Conservation (phyloP, 2,113 vertebrate species). For the Perca schrenkii region DNA sequence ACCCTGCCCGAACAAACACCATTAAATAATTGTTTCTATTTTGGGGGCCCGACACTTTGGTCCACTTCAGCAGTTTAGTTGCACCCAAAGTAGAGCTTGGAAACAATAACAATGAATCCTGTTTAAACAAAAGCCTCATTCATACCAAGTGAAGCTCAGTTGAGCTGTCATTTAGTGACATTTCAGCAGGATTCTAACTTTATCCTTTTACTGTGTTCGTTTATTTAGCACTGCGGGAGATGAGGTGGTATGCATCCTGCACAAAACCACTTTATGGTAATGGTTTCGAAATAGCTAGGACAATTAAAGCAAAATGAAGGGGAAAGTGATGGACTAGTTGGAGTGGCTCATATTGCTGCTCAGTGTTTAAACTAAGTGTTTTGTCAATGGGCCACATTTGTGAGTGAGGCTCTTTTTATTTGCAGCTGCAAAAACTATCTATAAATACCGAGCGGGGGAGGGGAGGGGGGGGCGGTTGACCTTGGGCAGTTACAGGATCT, state of each 20-base stretch:
- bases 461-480: constrained; percentile 25
- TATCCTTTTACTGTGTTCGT: constrained; percentile 70
- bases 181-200: constrained; percentile 64
- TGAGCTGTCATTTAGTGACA: constrained; percentile 56
- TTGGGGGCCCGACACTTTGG: constrained; percentile 46
- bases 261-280: constrained; percentile 73
- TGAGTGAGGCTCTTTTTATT: constrained; percentile 65
- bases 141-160: constrained; percentile 52
- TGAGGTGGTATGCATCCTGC: constrained; percentile 62
- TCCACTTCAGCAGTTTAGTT: constrained; percentile 53
- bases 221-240: constrained; percentile 67
- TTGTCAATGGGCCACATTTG: constrained; percentile 64
- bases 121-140: constrained; percentile 76
- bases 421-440: constrained; percentile 72
- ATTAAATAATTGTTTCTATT: constrained; percentile 64
- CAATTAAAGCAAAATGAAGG: constrained; percentile 76
- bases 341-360: constrained; percentile 71
- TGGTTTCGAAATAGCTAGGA: constrained; percentile 72
- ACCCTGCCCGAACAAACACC: constrained; percentile 57
- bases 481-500: constrained; percentile 44
- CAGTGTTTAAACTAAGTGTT: constrained; percentile 64
- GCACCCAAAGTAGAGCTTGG: constrained; percentile 60
- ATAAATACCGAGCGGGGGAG: constrained; percentile 64
- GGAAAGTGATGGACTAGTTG: constrained; percentile 60
- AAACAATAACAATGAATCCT: constrained; percentile 75